Evolutionary conservation across 2,113 vertebrate genomes (phyloP), one percentile per base, ranked within the genome.

Genomic region (Brachionichthys hirsutus): DNA sequence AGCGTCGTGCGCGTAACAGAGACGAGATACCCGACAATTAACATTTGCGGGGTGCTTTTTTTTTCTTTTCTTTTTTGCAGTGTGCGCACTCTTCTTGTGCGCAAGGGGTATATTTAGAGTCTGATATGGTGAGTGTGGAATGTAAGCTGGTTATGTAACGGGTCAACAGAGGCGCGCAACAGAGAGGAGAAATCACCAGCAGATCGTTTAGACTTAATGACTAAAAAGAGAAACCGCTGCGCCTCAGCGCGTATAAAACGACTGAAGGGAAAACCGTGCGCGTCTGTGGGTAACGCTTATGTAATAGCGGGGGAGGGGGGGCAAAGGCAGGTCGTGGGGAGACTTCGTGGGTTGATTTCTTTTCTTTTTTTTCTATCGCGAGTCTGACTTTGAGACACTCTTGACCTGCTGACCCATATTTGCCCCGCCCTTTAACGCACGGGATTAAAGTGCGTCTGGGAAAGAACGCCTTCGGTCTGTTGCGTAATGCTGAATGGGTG

Each of bases 141-240:
- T 93, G 93, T 93, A 90, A 94, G 92, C 91, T 89, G 92, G 92
- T 97, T 97, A 96, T 95, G 94, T 96, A 98, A 98, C 93, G 92
- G 91, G 92, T 94, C 94, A 95, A 94, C 92, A 94, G 88, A 90
- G 90, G 88, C 87, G 83, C 80, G 81, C 79, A 72, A 70, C 70
- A 62, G 77, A 67, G 57, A 73, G 70, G 78, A 85, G 54, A 82
- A 86, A 85, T 83, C 83, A 81, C 44, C 81, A 73, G 70, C 38
- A 61, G 66, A 75, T 80, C 73, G 74, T 56, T 74, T 64, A n/a
- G 16, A 48, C 60, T 78, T 74, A 5, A 18, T 16, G 36, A 24
- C 11, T 19, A 41, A 30, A 22, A 1, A 48, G 34, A 34, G 18
- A 17, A 60, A 52, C 18, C 36, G 17, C 14, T 7, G 19, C 49